Percentiles rank a stretch among this genome's conserved stretches.
Conservation (phyloP, 2,797 vertebrate species). For the Silurus aristotelis region DNA sequence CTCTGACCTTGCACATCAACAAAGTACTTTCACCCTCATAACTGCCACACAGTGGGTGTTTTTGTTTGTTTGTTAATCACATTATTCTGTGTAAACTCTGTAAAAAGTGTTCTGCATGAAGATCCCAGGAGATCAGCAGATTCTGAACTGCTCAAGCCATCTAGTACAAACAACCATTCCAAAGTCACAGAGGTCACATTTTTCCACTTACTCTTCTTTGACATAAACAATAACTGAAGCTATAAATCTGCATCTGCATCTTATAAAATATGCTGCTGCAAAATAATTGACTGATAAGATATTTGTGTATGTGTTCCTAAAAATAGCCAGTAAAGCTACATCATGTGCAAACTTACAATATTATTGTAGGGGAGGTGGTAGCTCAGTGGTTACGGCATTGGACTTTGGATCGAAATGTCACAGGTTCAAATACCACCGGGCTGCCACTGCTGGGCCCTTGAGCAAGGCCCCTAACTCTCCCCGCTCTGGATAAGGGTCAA, state of each 20-base stretch:
- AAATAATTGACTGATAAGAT: neutral
- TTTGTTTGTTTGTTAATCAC: neutral
- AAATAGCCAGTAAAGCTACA: neutral
- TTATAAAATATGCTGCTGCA: neutral
- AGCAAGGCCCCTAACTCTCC: no score
- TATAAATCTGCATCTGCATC: neutral
- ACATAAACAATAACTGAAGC: neutral
- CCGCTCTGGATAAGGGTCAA: no score
- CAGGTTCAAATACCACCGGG: no score
- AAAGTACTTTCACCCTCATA: neutral
- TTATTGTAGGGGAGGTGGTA: no score
- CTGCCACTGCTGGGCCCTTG: no score
- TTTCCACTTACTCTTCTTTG: neutral
- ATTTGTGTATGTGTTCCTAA: neutral
- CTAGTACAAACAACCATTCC: neutral
- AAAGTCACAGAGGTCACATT: neutral
- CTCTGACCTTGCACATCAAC: neutral
- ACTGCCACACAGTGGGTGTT: neutral
- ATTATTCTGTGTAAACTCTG: neutral
- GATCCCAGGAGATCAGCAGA: neutral
- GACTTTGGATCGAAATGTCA: no score
- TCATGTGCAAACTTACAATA: constrained; percentile 1
- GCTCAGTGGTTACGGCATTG: no score
- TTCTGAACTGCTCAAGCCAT: neutral
- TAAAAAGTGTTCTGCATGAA: neutral